Conservation (phyloP, 2,113 vertebrate genomes). For the Notarius lentiginosus region DNA sequence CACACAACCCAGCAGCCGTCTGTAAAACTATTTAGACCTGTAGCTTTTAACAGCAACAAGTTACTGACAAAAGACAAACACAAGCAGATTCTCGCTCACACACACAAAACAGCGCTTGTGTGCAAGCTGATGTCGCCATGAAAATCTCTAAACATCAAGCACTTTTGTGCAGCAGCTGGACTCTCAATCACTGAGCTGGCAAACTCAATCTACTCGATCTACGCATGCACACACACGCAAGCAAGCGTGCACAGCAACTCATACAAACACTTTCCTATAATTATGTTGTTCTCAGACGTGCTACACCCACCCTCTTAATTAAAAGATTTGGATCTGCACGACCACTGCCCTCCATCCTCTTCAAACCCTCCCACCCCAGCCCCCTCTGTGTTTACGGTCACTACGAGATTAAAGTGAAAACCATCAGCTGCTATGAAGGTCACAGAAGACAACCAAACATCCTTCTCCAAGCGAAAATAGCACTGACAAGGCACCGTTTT, state of each 20-base stretch:
- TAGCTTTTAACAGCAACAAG: not conserved
- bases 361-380: not conserved
- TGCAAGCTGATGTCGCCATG: conserved; percentile 1
- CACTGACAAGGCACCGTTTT: not conserved
- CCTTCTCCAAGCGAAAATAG: conserved; percentile 19
- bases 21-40: not conserved
- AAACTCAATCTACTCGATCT: not conserved
- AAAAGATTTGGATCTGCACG: not conserved
- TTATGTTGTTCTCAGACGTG: conserved; percentile 3
- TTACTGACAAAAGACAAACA: conserved; percentile 11
- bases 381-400: not conserved
- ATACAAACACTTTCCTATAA: not conserved
- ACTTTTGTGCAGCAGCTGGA: conserved; percentile 34
- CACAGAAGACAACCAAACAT: conserved; percentile 12
- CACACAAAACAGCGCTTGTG: conserved; percentile 4
- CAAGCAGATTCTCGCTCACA: not conserved
- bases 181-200: not conserved
- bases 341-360: not conserved
- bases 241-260: not conserved
- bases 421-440: conserved; percentile 22
- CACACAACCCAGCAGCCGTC: not conserved
- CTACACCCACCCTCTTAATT: conserved; percentile 32
- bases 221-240: conserved; percentile 23
- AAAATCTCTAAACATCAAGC: not conserved
- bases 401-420: conserved; percentile 13